A percentile compares a stretch with the other conserved stretches of the same genome.
phyloP scores from a whole-genome alignment of 2,113 vertebrate species.

The Toxostoma redivivum region DNA sequence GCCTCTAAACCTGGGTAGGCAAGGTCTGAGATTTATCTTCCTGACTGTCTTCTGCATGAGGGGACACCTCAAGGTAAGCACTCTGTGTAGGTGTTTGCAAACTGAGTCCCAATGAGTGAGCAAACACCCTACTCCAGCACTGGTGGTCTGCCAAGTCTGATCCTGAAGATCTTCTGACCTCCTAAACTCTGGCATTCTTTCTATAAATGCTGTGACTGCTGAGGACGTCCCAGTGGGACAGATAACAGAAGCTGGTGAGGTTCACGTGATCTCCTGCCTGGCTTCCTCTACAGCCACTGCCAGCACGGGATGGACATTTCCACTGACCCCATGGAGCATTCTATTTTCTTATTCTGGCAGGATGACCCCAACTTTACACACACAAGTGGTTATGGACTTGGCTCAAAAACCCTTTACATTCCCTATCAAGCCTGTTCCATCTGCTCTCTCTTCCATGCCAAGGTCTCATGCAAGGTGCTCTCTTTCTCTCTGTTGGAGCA shows the following conservation, averaged over 20 bases:
- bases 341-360: not conserved
- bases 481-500: not conserved
- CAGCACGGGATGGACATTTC: not conserved
- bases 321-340: not conserved
- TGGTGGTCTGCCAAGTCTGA: not conserved
- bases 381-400: not conserved
- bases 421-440: not conserved
- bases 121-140: not conserved
- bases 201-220: not conserved
- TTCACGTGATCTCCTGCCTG: not conserved
- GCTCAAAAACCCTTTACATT: not conserved
- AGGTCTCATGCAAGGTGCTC: not conserved
- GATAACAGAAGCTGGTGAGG: rapidly evolving
- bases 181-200: not conserved
- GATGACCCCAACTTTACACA: not conserved
- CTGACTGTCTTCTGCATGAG: not conserved
- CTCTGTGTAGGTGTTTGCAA: not conserved
- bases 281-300: not conserved
- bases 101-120: not conserved
- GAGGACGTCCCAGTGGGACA: not conserved
- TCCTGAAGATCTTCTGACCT: not conserved
- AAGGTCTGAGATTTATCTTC: not conserved
- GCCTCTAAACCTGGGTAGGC: not conserved
- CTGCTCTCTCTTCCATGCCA: not conserved
- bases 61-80: not conserved